Conservation (phyloP, 2,113 vertebrate genomes). For the Peromyscus californicus region DNA sequence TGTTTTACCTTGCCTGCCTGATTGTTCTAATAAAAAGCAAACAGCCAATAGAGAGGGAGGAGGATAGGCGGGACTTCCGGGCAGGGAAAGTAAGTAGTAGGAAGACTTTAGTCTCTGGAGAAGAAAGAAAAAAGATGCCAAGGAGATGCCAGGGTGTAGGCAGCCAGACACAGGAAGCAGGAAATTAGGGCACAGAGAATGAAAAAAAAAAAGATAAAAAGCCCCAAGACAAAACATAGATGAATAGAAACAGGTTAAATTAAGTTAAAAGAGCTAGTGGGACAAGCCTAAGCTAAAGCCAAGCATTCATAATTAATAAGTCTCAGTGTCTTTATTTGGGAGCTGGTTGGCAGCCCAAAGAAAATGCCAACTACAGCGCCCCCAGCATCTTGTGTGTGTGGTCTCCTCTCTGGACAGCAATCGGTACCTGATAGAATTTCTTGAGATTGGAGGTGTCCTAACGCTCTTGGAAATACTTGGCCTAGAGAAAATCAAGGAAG, state of each 20-base stretch:
- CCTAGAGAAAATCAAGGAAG: conserved; percentile 87
- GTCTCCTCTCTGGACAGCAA: conserved; percentile 84
- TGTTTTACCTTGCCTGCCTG: not conserved
- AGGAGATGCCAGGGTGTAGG: not conserved
- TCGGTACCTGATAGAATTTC: conserved; percentile 91
- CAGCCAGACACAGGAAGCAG: not conserved
- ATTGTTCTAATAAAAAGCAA: not conserved
- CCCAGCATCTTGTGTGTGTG: conserved; percentile 31
- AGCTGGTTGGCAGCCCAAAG: not conserved
- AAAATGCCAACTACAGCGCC: not conserved
- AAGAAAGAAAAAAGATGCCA: not conserved
- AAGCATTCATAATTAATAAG: not conserved
- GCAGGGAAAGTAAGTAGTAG: not conserved
- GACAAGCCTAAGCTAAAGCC: not conserved
- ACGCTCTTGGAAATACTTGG: conserved; percentile 92
- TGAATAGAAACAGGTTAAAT: not conserved
- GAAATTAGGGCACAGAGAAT: not conserved
- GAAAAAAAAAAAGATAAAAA: not conserved
- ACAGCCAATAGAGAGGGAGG: not conserved
- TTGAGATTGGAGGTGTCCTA: conserved; percentile 90
- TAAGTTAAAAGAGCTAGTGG: not conserved
- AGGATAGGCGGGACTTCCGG: not conserved
- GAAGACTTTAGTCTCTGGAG: not conserved
- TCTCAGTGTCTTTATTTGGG: not conserved
- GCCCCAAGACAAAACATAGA: not conserved